Conservation (phyloP, 2,113 vertebrate genomes). For the Nettapus auritus region DNA sequence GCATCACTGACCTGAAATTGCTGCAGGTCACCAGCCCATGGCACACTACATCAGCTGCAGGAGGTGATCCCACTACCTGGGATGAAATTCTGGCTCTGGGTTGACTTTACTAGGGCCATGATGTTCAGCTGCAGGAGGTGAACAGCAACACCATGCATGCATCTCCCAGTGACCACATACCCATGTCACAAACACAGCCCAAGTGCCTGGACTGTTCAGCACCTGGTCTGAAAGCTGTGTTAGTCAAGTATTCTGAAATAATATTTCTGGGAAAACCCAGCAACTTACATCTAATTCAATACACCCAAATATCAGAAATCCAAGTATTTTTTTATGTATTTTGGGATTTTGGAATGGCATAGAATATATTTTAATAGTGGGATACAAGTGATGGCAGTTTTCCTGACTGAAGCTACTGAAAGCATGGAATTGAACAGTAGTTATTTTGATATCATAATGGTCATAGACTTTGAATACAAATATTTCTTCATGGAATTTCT, state of each 20-base stretch:
- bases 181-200: background rate
- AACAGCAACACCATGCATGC: rapidly evolving
- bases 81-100: background rate
- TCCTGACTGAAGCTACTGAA: background rate
- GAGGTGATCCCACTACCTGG: too few species aligned
- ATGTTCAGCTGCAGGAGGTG: background rate
- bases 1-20: background rate
- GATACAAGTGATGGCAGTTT: rapidly evolving
- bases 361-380: background rate
- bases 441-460: background rate
- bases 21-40: background rate
- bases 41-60: background rate
- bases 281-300: background rate
- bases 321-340: background rate
- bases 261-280: background rate
- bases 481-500: background rate
- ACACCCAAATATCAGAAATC: background rate
- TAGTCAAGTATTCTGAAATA: background rate
- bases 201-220: background rate
- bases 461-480: background rate
- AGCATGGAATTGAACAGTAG: background rate
- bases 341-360: background rate
- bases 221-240: background rate
- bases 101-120: rapidly evolving
- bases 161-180: rapidly evolving